These are phyloP conservation scores for Dasypus novemcinctus DNA, from an alignment of 2,113 vertebrate species.

Conservation along the genomic window DNA sequence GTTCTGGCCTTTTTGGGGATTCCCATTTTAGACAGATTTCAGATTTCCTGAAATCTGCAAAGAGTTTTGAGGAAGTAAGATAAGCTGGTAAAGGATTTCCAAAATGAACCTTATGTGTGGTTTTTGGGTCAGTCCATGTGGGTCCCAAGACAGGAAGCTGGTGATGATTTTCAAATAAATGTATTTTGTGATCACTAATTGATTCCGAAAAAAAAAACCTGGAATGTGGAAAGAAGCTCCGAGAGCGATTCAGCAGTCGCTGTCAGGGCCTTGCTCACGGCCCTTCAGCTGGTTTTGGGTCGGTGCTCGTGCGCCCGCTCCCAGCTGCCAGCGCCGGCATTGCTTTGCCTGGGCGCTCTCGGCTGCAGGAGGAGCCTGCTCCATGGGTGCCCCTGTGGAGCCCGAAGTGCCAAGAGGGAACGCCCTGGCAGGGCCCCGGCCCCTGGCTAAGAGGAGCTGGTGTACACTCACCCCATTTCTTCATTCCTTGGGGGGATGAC, in stretches of 20 bases:
- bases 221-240: neutral
- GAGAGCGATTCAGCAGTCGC: neutral
- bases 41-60: neutral
- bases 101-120: neutral
- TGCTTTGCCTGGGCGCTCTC: neutral
- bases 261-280: accelerated
- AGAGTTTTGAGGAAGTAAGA: neutral
- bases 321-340: neutral
- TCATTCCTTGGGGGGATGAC: neutral
- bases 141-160: neutral
- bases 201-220: neutral
- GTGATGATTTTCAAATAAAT: neutral
- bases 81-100: neutral
- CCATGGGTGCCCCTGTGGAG: accelerated
- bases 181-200: neutral
- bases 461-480: accelerated
- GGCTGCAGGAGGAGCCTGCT: neutral
- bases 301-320: neutral
- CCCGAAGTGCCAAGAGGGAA: neutral
- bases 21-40: neutral
- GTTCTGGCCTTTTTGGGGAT: neutral
- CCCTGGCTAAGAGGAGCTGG: neutral
- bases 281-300: neutral
- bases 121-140: neutral
- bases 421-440: neutral